Conservation (phyloP, 53 echinoderm and acorn worm genomes). For the Mesocentrotus franciscanus region DNA sequence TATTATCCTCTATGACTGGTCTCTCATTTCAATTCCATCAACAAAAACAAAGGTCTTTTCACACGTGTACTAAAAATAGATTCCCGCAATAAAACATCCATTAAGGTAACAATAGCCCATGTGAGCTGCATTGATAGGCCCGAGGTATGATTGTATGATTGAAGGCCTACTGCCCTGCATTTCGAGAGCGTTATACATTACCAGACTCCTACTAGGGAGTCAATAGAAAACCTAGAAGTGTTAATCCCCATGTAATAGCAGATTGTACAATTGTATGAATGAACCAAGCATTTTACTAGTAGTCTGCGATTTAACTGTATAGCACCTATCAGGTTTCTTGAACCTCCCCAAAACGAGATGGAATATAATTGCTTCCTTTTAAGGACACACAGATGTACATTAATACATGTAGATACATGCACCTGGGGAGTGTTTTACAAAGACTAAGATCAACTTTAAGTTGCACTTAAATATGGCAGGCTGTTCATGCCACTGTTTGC, state of each 20-base stretch:
- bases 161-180: conserved; percentile 1
- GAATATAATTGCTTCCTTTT: neutral
- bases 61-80: neutral
- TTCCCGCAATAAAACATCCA: neutral
- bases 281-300: neutral
- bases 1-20: neutral
- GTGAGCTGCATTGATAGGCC: neutral
- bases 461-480: too few species aligned
- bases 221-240: conserved; percentile 28
- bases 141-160: neutral
- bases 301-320: neutral
- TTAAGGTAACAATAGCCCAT: neutral
- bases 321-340: conserved; percentile 23
- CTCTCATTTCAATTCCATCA: neutral
- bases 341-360: neutral
- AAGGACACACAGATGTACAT: neutral
- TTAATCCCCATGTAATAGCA: neutral
- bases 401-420: neutral
- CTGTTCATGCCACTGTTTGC: too few species aligned
- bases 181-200: neutral
- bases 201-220: neutral
- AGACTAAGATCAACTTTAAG: too few species aligned
- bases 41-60: neutral
- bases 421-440: too few species aligned
- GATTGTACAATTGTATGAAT: neutral